phyloP scores from a whole-genome alignment of 2,797 vertebrate genomes.

The Ispidina picta region DNA sequence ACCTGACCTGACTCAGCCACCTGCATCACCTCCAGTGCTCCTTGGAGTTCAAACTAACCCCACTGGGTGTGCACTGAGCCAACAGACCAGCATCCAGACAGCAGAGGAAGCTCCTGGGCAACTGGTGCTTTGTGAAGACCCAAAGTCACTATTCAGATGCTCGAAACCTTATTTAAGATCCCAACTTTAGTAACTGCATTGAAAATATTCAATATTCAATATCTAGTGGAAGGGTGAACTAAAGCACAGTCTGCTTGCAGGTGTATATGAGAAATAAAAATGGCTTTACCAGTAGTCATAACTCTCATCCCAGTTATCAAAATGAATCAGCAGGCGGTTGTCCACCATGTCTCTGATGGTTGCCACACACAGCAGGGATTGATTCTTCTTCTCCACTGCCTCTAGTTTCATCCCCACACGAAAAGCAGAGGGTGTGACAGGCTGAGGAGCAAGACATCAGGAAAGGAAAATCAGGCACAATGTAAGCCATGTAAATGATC shows the following conservation, averaged over 20 bases:
- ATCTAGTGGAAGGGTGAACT: background rate
- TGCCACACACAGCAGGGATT: slow-evolving; percentile 86
- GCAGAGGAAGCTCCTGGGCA: background rate
- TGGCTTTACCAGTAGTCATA: slow-evolving; percentile 89
- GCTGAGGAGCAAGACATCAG: slow-evolving; percentile 36
- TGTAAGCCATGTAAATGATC: too few relatives aligned
- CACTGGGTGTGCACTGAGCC: background rate
- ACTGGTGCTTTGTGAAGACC: background rate
- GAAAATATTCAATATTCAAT: background rate
- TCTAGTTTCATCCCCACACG: slow-evolving; percentile 89
- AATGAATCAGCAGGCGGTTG: slow-evolving; percentile 86
- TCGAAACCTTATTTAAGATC: background rate
- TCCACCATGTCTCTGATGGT: slow-evolving; percentile 80
- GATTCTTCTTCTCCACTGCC: slow-evolving; percentile 90
- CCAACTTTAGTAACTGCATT: background rate
- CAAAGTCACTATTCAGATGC: background rate
- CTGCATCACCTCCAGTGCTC: background rate
- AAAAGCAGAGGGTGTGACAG: slow-evolving; percentile 70
- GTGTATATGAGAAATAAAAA: background rate
- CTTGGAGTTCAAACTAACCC: background rate
- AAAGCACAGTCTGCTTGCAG: background rate
- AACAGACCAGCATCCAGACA: background rate
- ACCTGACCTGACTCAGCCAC: background rate
- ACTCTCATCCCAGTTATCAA: slow-evolving; percentile 91
- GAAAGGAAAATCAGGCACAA: background rate